phyloP scores from a whole-genome alignment of 2,888 invertebrate species.

The Acrobasis consociella region DNA sequence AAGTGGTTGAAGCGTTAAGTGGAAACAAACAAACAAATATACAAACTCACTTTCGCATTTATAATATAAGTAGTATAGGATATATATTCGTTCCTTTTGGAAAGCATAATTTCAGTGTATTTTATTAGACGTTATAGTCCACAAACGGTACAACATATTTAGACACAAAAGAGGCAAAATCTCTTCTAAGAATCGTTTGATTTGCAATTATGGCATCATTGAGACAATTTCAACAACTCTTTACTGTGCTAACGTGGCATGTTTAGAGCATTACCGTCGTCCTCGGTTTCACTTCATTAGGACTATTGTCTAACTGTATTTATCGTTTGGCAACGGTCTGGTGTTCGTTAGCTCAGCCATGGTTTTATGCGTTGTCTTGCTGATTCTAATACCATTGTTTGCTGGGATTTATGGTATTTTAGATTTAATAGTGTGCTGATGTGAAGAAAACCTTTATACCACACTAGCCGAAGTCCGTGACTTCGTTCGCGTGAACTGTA shows the following conservation, averaged over 20 bases:
- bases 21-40: too few relatives aligned
- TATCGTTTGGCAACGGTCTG: conserved; percentile 37
- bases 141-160: too few relatives aligned
- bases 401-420: conserved; percentile 16
- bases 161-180: too few relatives aligned
- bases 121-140: too few relatives aligned
- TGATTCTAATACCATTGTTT: conserved; percentile 20
- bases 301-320: conserved; percentile 44
- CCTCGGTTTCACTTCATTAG: conserved; percentile 43
- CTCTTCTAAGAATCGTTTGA: too few relatives aligned
- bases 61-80: too few relatives aligned
- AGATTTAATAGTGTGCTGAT: conserved; percentile 20
- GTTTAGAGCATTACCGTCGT: conserved; percentile 40
- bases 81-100: too few relatives aligned
- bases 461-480: too few relatives aligned
- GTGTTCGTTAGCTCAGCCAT: conserved; percentile 39
- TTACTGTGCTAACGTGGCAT: conserved; percentile 46
- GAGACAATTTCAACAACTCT: conserved; percentile 39
- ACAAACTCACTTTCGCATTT: too few relatives aligned
- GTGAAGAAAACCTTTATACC: neutral
- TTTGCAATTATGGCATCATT: conserved; percentile 26
- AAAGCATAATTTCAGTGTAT: too few relatives aligned
- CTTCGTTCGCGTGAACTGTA: too few relatives aligned
- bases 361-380: conserved; percentile 30
- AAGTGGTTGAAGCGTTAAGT: too few relatives aligned